Evolutionary conservation across 2,888 invertebrate species (phyloP).

Genomic region (Philereme vetulata): DNA sequence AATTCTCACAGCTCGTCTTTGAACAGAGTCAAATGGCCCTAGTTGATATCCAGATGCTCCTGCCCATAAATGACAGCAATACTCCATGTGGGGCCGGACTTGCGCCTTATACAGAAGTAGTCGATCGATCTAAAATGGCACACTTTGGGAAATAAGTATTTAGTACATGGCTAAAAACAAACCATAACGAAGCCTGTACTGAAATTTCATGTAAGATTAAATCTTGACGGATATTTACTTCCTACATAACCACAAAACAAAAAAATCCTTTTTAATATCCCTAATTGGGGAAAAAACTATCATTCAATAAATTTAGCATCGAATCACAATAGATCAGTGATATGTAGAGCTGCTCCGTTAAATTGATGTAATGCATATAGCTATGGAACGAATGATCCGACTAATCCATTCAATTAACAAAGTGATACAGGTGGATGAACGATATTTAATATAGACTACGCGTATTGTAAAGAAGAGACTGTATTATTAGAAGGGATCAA

Average conservation of each 20-base stretch:
- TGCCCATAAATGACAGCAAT: too few relatives aligned
- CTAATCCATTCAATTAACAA: conserved; percentile 50
- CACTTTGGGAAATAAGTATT: too few relatives aligned
- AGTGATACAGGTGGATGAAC: conserved; percentile 49
- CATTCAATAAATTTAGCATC: conserved; percentile 17
- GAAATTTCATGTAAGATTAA: too few relatives aligned
- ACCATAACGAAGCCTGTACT: too few relatives aligned
- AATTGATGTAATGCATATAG: conserved; percentile 35
- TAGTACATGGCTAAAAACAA: too few relatives aligned
- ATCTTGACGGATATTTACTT: not conserved
- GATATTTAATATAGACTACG: conserved; percentile 18
- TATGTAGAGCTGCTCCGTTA: conserved; percentile 16
- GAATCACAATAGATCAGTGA: conserved; percentile 14
- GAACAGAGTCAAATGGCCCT: too few relatives aligned
- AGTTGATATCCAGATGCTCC: too few relatives aligned
- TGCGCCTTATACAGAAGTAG: too few relatives aligned
- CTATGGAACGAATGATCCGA: conserved; percentile 45
- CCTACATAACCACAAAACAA: not conserved
- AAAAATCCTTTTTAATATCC: conserved; percentile 5
- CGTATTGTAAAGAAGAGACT: not conserved
- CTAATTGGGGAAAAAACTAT: conserved; percentile 13
- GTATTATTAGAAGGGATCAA: not conserved
- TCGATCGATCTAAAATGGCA: too few relatives aligned
- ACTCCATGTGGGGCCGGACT: too few relatives aligned
- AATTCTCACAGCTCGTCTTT: too few relatives aligned